phyloP scores from a whole-genome alignment of 1,140 invertebrate species.

The Neotoxoptera formosana region DNA sequence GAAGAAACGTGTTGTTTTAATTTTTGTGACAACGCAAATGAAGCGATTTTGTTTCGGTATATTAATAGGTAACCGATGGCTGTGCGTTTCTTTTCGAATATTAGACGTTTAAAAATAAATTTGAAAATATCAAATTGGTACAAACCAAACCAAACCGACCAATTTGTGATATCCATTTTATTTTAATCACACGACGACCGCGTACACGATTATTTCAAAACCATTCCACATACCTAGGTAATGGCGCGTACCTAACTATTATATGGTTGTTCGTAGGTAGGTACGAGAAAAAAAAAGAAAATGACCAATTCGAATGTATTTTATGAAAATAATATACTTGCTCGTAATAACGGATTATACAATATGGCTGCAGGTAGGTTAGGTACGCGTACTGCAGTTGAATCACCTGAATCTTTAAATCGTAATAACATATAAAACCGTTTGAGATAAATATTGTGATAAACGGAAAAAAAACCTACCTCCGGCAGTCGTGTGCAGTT shows the following conservation, averaged over 20 bases:
- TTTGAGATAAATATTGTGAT: not conserved
- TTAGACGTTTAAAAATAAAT: not conserved
- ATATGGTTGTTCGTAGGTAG: no score
- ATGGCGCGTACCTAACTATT: not conserved
- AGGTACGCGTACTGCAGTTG: not conserved
- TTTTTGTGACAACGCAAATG: no score
- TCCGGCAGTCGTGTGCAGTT: not conserved
- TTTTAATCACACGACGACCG: not conserved
- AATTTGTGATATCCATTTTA: not conserved
- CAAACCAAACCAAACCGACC: not conserved
- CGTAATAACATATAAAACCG: not conserved
- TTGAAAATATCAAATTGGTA: not conserved
- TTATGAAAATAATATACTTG: not conserved
- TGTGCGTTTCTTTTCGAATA: not conserved
- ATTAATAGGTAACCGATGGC: no score
- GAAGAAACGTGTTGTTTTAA: no score
- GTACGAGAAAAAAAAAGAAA: not conserved
- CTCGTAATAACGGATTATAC: not conserved
- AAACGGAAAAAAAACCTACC: not conserved
- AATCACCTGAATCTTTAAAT: constrained; percentile 12
- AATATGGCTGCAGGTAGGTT: not conserved
- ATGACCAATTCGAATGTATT: not conserved
- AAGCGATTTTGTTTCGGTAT: no score
- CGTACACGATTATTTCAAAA: not conserved
- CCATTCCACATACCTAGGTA: not conserved